A percentile compares a stretch with the other conserved stretches of the same genome.
Evolutionary conservation across 2,113 vertebrate species (phyloP).

Genomic region (Psittacula cyanocephala): DNA sequence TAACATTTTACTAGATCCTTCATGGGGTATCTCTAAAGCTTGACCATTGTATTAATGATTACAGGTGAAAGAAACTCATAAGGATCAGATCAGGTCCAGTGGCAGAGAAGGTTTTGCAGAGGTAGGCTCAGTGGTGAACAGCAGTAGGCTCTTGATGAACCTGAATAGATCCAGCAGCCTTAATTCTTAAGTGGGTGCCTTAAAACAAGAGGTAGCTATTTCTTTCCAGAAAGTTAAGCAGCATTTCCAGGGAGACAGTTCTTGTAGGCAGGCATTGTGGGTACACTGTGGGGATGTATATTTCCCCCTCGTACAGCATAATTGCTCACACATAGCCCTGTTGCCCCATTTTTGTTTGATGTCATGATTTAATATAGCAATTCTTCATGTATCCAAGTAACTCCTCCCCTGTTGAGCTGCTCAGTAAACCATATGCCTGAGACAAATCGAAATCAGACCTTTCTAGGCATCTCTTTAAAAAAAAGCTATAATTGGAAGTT

Average conservation of each 20-base stretch:
- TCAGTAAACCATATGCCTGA: constrained; percentile 36
- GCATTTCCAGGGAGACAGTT: constrained; percentile 10
- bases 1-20: background rate
- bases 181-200: background rate
- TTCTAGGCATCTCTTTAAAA: constrained; percentile 11
- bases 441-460: constrained; percentile 15
- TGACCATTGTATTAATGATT: background rate
- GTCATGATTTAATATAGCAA: background rate
- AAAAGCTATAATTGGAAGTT: constrained; percentile 31
- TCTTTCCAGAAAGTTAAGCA: background rate
- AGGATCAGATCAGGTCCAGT: background rate
- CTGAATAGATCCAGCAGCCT: background rate
- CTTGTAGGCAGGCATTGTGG: background rate
- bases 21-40: background rate
- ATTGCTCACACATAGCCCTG: background rate
- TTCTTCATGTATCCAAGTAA: constrained; percentile 29
- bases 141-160: background rate
- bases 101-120: background rate
- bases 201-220: background rate
- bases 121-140: background rate
- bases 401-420: constrained; percentile 10
- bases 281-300: background rate
- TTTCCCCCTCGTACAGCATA: background rate
- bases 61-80: background rate
- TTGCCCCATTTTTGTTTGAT: background rate